Conservation (phyloP, 2,113 vertebrate species). For the Ammospiza caudacuta region DNA sequence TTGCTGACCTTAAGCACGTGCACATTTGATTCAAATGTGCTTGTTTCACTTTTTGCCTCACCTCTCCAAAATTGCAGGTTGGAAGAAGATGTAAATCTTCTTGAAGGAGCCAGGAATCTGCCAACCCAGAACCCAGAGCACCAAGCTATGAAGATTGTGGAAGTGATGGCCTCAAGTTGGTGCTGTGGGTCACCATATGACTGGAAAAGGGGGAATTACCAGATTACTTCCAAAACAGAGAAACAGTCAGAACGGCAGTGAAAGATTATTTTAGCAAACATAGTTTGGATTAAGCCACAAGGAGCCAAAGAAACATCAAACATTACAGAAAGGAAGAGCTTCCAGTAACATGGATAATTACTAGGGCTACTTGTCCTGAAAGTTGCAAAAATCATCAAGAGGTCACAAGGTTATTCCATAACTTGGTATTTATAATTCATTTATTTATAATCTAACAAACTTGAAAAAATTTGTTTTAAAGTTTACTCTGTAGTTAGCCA, state of each 20-base stretch:
- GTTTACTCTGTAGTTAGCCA: not conserved
- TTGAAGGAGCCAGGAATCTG: not conserved
- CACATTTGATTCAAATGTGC: accelerated
- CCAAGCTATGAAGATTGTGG: not conserved
- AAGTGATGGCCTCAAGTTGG: not conserved
- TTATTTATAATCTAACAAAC: not conserved
- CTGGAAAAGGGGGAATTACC: not conserved
- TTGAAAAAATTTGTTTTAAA: not conserved
- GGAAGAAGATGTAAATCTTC: not conserved
- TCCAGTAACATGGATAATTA: not conserved
- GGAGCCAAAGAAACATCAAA: not conserved
- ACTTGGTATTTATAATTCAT: not conserved
- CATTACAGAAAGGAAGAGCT: not conserved
- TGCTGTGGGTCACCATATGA: not conserved
- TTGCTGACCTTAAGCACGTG: not conserved
- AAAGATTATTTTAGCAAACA: not conserved
- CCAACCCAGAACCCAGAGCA: not conserved
- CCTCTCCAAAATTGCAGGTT: not conserved
- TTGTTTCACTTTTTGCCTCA: not conserved
- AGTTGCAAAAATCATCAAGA: not conserved
- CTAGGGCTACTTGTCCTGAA: not conserved
- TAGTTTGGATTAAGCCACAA: not conserved
- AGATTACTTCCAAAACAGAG: not conserved
- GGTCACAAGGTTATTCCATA: not conserved
- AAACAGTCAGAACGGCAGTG: not conserved